Conservation (phyloP, 37 sponge, comb jelly and placozoan genomes). For the Diacarnus erythraeanus region DNA sequence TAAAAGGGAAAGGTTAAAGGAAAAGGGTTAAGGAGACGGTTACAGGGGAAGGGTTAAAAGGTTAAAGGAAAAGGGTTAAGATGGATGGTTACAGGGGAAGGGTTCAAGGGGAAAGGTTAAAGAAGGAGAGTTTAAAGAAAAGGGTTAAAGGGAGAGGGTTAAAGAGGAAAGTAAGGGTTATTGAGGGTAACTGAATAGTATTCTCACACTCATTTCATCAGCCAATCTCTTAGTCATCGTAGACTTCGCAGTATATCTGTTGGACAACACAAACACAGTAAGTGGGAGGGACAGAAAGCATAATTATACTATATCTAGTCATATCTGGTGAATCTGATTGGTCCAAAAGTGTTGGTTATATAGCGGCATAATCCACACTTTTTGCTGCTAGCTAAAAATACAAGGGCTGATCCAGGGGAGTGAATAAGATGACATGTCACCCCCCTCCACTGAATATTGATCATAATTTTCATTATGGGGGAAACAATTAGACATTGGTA, state of each 20-base stretch:
- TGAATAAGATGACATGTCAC: too few relatives aligned
- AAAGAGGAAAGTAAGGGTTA: background rate
- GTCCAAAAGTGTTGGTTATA: too few relatives aligned
- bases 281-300: background rate
- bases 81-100: background rate
- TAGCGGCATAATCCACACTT: too few relatives aligned
- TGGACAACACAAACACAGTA: background rate
- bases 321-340: too few relatives aligned
- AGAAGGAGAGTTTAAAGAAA: background rate
- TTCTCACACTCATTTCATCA: slow-evolving; percentile 60
- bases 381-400: too few relatives aligned
- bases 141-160: background rate
- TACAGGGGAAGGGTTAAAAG: background rate
- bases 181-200: background rate
- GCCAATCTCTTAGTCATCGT: slow-evolving; percentile 52
- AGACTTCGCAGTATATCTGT: slow-evolving; percentile 61
- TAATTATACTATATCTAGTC: too few relatives aligned
- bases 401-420: too few relatives aligned
- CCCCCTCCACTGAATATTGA: too few relatives aligned
- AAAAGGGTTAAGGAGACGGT: background rate
- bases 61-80: background rate
- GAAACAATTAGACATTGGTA: too few relatives aligned
- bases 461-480: too few relatives aligned
- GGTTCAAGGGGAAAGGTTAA: background rate
- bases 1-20: background rate